These are phyloP conservation scores for Prochilodus magdalenae DNA, from an alignment of 2,113 vertebrate species.

Conservation along the genomic window DNA sequence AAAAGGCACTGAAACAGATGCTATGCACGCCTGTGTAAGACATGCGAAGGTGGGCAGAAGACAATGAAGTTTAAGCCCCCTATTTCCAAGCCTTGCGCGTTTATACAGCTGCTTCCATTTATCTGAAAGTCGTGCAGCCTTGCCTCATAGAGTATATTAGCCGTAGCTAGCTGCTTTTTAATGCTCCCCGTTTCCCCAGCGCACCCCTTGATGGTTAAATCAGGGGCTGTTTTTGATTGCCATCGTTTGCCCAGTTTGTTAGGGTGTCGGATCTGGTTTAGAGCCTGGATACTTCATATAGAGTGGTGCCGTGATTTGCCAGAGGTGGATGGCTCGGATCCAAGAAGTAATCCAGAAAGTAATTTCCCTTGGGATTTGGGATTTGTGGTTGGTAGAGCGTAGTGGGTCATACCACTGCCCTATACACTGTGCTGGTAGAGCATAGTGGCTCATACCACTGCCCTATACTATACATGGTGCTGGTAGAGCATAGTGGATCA, in stretches of 20 bases:
- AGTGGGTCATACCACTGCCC: too few species aligned
- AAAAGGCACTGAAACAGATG: slow-evolving; percentile 37
- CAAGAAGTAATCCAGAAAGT: too few species aligned
- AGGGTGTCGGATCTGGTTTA: not conserved
- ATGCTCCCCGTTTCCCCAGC: slow-evolving; percentile 34
- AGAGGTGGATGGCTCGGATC: not conserved
- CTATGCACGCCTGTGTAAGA: slow-evolving; percentile 35
- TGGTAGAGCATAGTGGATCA: too few species aligned
- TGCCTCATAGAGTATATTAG: slow-evolving; percentile 57
- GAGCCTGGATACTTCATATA: not conserved
- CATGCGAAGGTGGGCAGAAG: slow-evolving; percentile 32
- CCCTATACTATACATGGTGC: too few species aligned
- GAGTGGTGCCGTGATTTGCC: not conserved
- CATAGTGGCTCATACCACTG: too few species aligned
- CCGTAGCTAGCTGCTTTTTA: slow-evolving; percentile 54
- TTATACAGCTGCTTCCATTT: slow-evolving; percentile 71
- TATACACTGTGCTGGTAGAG: too few species aligned
- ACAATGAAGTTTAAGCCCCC: slow-evolving; percentile 7
- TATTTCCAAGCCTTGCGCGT: slow-evolving; percentile 51
- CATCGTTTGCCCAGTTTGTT: not conserved
- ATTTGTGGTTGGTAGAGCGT: too few species aligned
- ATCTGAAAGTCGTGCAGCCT: slow-evolving; percentile 52
- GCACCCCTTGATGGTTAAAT: not conserved
- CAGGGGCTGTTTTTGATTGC: not conserved
- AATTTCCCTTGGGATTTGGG: not conserved